Conservation (phyloP, 2,888 invertebrate species). For the Erebia aethiops region DNA sequence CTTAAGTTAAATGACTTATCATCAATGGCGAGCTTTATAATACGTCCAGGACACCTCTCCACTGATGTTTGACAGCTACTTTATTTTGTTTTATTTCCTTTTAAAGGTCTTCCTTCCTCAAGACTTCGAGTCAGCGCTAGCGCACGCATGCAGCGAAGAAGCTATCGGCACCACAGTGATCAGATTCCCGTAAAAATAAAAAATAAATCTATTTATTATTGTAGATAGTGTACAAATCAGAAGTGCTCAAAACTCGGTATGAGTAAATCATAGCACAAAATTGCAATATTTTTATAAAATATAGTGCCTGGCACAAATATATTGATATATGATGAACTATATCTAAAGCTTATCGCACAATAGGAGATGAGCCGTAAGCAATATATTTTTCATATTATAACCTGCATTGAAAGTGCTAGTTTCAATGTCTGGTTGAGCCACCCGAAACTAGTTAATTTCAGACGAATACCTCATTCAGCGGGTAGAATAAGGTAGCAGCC, state of each 20-base stretch:
- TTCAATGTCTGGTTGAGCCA: too few relatives aligned
- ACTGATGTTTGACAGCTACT: too few relatives aligned
- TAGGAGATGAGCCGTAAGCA: neutral
- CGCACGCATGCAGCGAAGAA: conserved; percentile 75
- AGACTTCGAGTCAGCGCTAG: conserved; percentile 73
- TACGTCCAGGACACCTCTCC: too few relatives aligned
- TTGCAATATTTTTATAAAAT: neutral
- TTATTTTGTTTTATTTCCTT: neutral
- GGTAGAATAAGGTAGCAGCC: too few relatives aligned
- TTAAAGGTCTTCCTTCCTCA: conserved; percentile 54
- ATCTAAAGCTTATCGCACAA: neutral
- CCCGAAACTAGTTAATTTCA: too few relatives aligned
- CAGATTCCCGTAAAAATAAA: conserved; percentile 61
- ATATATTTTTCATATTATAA: too few relatives aligned
- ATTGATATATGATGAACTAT: neutral
- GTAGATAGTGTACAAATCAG: conserved; percentile 5
- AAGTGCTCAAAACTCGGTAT: conserved; percentile 1
- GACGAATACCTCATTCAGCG: too few relatives aligned
- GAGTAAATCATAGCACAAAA: neutral
- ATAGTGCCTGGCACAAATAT: neutral
- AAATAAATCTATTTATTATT: neutral
- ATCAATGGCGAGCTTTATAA: too few relatives aligned
- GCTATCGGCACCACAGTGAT: conserved; percentile 74
- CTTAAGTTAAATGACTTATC: too few relatives aligned
- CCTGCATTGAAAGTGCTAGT: too few relatives aligned